phyloP scores from a whole-genome alignment of 1,140 invertebrate genomes.

The Scylla paramamosain region DNA sequence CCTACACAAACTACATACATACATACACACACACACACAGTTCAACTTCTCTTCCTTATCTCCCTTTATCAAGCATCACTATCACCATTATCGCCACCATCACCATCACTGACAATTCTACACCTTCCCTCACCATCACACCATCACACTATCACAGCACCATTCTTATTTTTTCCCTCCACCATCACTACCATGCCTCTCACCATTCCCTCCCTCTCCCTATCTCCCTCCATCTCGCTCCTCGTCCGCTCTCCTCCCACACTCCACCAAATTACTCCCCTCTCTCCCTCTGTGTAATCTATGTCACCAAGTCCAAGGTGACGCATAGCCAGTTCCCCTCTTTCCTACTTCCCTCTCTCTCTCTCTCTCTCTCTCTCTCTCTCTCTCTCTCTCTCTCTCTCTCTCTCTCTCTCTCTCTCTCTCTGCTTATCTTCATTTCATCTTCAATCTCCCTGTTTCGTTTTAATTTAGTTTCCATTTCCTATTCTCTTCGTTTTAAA shows the following conservation, averaged over 20 bases:
- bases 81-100: too few relatives aligned
- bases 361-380: background rate
- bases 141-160: background rate
- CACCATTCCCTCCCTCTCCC: background rate
- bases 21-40: conserved; percentile 49
- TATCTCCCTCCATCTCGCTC: conserved; percentile 31
- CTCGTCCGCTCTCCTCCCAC: background rate
- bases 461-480: too few relatives aligned
- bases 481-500: too few relatives aligned
- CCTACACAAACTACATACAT: background rate
- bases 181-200: background rate
- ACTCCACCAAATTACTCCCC: background rate
- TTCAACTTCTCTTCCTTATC: too few relatives aligned
- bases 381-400: background rate
- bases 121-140: too few relatives aligned
- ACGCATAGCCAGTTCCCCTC: too few relatives aligned
- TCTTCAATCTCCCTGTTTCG: too few relatives aligned
- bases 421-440: background rate
- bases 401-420: background rate
- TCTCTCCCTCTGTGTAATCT: conserved; percentile 11
- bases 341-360: background rate
- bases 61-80: too few relatives aligned
- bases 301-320: too few relatives aligned
- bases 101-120: too few relatives aligned
- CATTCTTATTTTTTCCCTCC: background rate